A percentile compares a stretch with the other conserved stretches of the same genome.
Evolutionary conservation across 2,113 vertebrate species (phyloP).

Genomic region (Thunnus thynnus): DNA sequence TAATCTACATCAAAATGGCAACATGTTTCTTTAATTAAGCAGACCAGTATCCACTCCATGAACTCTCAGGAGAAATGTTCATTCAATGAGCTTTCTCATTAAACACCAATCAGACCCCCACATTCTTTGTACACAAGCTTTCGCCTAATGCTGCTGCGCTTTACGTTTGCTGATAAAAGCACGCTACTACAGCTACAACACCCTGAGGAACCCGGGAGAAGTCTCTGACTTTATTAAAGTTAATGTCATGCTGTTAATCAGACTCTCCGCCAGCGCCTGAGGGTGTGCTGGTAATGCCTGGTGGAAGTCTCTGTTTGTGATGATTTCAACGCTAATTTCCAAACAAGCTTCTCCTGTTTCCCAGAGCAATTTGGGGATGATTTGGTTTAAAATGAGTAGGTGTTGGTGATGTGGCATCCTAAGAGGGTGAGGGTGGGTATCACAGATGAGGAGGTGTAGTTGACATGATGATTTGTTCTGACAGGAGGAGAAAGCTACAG

Average conservation of each 20-base stretch:
- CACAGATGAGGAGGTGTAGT: not conserved
- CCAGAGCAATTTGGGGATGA: not conserved
- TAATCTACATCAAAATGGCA: constrained; percentile 74
- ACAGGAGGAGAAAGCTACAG: too few relatives aligned
- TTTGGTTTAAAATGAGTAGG: not conserved
- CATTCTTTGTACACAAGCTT: constrained; percentile 22
- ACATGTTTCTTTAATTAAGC: constrained; percentile 79
- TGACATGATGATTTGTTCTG: too few relatives aligned
- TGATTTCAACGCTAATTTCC: constrained; percentile 4
- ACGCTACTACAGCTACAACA: not conserved
- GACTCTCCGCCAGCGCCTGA: not conserved
- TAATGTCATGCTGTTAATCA: constrained; percentile 48
- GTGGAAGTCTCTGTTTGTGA: constrained; percentile 6
- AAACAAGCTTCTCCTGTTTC: constrained; percentile 10
- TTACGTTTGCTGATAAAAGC: constrained; percentile 45
- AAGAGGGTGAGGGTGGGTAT: not conserved
- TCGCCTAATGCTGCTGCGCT: constrained; percentile 22
- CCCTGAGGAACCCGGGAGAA: constrained; percentile 24
- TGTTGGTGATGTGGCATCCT: not conserved
- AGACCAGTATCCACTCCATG: constrained; percentile 60
- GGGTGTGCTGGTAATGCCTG: not conserved
- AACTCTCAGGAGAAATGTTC: constrained; percentile 63
- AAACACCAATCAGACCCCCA: constrained; percentile 66
- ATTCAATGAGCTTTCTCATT: constrained; percentile 73
- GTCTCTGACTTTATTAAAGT: constrained; percentile 49